phyloP scores from a whole-genome alignment of 2,113 vertebrate genomes.

The Odocoileus virginianus region DNA sequence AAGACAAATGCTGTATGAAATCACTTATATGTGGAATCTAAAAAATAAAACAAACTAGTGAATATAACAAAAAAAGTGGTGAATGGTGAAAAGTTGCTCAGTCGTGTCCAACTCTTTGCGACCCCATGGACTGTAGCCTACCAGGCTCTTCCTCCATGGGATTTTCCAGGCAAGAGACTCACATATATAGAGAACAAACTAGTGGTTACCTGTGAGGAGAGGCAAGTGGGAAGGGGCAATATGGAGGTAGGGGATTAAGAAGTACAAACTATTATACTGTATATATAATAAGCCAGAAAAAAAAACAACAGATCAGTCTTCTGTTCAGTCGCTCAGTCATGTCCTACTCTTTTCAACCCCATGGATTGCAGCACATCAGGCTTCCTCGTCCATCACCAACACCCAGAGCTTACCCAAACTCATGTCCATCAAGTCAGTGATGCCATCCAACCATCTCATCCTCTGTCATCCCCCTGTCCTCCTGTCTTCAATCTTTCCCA shows the following conservation, averaged over 20 bases:
- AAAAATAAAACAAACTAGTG: background rate
- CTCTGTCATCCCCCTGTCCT: background rate
- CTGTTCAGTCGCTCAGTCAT: background rate
- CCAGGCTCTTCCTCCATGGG: too few relatives aligned
- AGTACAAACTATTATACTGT: background rate
- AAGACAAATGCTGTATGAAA: background rate
- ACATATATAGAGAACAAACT: too few relatives aligned
- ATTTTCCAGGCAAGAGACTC: background rate
- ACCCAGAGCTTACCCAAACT: background rate
- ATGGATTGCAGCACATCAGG: background rate
- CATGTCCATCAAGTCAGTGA: background rate
- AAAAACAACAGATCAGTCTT: too few relatives aligned
- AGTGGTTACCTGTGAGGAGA: background rate
- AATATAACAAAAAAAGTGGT: background rate
- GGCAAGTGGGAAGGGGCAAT: too few relatives aligned
- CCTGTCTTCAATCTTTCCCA: background rate
- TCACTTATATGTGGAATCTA: background rate
- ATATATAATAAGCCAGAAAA: background rate
- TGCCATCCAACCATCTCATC: background rate
- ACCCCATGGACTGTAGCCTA: too few relatives aligned
- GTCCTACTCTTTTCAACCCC: background rate
- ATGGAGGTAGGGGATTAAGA: rapidly evolving
- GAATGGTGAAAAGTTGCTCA: too few relatives aligned
- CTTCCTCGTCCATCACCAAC: background rate
- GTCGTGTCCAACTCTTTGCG: too few relatives aligned